Base-by-base conservation (phyloP, 37 sponge, comb jelly and placozoan species). In the Chondrilla cf. caribensis region DNA sequence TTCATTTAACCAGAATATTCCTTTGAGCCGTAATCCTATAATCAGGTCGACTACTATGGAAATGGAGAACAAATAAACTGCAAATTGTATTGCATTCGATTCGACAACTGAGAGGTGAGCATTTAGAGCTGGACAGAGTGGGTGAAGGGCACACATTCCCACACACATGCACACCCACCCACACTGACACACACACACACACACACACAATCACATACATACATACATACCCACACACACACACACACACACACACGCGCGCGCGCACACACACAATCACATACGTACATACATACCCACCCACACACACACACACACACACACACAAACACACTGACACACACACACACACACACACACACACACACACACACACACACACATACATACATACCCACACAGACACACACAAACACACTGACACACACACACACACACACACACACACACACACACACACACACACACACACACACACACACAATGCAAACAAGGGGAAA, bases 151-250 rank as follows among this genome's bases (percentile, higher is more conserved):
- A n/a, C n/a, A n/a, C n/a, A n/a, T n/a, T n/a, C n/a, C n/a, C n/a
- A n/a, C n/a, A n/a, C n/a, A n/a, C n/a, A n/a, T n/a, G n/a, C n/a
- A n/a, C n/a, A n/a, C n/a, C n/a, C n/a, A n/a, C n/a, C n/a, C n/a
- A n/a, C n/a, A n/a, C n/a, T n/a, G n/a, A n/a, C n/a, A n/a, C n/a
- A n/a, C n/a, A n/a, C n/a, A n/a, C n/a, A 33, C 67, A 66, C 47
- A 62, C n/a, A 31, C 0, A 81, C 67, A 81, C 67, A 65, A 41
- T 59, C 82, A 81, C 67, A 81, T 32, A 59, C 72, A 66, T 57
- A 59, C 72, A 70, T 58, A 83, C 77, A 73, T 58, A 73, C 77
- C 71, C 77, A 83, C 60, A 83, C 77, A 83, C 77, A 83, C 75
- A 83, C 83, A 83, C 59, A 83, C 75, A 71, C 75, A 44, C 83